Base-by-base conservation (phyloP, 2,797 vertebrate species). In the Hippopotamyrus pictus region DNA sequence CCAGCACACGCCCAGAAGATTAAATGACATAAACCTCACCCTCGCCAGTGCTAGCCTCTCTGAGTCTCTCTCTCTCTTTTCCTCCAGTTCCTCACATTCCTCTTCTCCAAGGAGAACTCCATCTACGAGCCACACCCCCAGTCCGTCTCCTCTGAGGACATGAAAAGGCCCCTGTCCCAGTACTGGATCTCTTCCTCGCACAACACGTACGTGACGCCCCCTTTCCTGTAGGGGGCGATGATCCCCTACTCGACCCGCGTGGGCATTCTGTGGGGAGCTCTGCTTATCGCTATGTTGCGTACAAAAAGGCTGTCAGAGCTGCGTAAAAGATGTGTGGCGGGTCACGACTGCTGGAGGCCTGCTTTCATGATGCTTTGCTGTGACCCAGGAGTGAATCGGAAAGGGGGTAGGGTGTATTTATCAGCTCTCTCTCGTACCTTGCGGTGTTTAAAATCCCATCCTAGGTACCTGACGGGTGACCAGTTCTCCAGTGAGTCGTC, bases 141-240 rank as follows among this genome's bases (percentile, higher is more conserved):
- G 91, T 94, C 94, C 3, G 97, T 98, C 91, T 96, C 95, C 93
- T 95, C 95, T 0, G 98, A 98, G 44, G 97, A 98, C 90, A 99
- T 99, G 98, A 99, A 97, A 95, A 99, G 98, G 90, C 98, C 98
- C 1, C 94, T 99, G 59, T 99, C 99, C 91, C 97, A 99, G 94
- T 99, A 99, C 94, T 99, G 98, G 98, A 99, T 99, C 94, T 99
- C 98, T 79, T 99, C 98, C 44, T 99, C 99, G 0, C 99, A 99
- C 93, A 99, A 99, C 93, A 99, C 99, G 99, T 99, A 96, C 97
- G 98, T 76, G 33, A 37, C 33, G 41, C 69, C 69, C 41, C 33
- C 17, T 3, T 5, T 33, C 65, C 5, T 19, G 25, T 5, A 4
- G 25, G n/a, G 41, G 41, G n/a, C 44, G 19, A n/a, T 17, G 25